Evolutionary conservation across 2,888 invertebrate genomes (phyloP), one percentile per base, ranked within the genome.

Genomic region (Hypomecis punctinalis): DNA sequence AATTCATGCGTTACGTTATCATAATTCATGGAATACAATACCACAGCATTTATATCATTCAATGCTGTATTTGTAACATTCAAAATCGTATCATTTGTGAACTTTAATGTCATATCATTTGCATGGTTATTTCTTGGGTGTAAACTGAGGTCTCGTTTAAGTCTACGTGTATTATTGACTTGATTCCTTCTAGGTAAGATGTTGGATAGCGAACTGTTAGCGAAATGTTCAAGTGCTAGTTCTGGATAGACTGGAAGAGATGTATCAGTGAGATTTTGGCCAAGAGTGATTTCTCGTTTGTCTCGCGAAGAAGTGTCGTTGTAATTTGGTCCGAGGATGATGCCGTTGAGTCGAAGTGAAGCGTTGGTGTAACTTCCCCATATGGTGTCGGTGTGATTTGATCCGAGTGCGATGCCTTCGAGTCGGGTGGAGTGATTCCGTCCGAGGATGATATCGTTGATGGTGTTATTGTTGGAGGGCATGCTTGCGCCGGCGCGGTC

Each of bases 401-500:
- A 5, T 39, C 1, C 23, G 3, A 11, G 8, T 7, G 13, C 13
- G 49, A 13, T 8, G 49, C 23, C 23, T 1, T 23, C 7, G 10
- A 68, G 42, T 48, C 65, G 58, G 47, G 33, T 6, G 5, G 68
- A 72, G 9, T 61, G 33, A 47, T 75, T 76, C 11, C 35, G 13
- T 8, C 54, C 39, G n/a, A 64, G 57, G 45, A 69, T 58, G 9
- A 57, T 54, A 47, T 74, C 63, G 56, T 69, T 64, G 39, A 65
- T 60, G n/a, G 69, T 72, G 42, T 76, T 76, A 55, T 77, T 77
- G 56, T 79, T 81, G 6, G 69, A 66, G 3, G 70, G 63, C 35
- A 71, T 71, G 0, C 72, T 74, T 0, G 40, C 61, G 35, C 80
- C 79, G 3, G 76, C 76, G 6, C 35, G 42, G 39, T 85, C 82